Conservation (phyloP, 2,113 vertebrate species). For the Erythrocebus patas region DNA sequence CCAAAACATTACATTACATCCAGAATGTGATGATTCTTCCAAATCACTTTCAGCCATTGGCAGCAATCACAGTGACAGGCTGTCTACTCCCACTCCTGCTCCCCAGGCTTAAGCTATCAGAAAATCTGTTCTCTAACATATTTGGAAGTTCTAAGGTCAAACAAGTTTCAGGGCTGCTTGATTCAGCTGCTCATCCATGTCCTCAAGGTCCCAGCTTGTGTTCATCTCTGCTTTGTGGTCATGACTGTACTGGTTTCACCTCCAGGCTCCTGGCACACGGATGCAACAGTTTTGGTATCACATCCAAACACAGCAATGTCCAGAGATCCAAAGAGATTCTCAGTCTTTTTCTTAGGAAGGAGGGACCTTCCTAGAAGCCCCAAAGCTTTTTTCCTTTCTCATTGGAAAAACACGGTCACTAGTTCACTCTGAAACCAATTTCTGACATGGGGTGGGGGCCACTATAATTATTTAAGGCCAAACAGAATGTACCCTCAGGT, state of each 20-base stretch:
- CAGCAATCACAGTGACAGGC: not conserved
- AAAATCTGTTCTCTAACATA: not conserved
- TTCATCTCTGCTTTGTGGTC: not conserved
- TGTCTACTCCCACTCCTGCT: not conserved
- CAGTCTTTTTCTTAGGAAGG: not conserved
- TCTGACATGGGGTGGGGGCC: not conserved
- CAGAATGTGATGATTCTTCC: not conserved
- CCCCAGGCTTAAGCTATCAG: not conserved
- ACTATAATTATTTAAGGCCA: not conserved
- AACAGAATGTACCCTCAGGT: not conserved
- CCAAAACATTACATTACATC: not conserved
- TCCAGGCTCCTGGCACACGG: not conserved
- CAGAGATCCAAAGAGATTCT: not conserved
- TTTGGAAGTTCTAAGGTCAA: constrained; percentile 1
- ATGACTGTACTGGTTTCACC: not conserved
- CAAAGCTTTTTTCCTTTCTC: not conserved
- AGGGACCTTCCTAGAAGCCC: not conserved
- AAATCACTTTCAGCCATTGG: not conserved
- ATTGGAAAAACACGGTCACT: not conserved
- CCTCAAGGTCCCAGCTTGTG: not conserved
- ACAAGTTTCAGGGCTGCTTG: not conserved
- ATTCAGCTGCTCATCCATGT: not conserved
- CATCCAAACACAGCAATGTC: not conserved
- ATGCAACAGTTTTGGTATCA: not conserved
- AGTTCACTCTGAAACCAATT: not conserved